Evolutionary conservation across 2,797 vertebrate species (phyloP).

Genomic region (Erithacus rubecula): DNA sequence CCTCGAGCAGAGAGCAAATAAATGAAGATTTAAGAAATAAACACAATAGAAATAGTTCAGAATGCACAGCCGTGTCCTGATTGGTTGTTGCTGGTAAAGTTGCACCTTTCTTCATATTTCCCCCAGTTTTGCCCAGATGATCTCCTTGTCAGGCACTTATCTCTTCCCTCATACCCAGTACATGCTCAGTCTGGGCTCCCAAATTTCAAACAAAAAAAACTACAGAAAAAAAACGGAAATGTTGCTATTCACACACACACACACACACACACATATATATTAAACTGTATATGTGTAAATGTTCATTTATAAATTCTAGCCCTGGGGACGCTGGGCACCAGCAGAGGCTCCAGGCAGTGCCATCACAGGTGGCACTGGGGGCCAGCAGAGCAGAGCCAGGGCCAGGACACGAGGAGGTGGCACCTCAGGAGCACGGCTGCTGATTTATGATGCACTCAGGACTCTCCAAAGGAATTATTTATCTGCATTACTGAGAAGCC

Average conservation of each 20-base stretch:
- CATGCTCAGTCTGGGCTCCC: background rate
- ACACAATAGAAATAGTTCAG: fast-evolving
- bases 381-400: background rate
- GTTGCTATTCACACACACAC: background rate
- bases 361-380: background rate
- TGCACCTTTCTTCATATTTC: background rate
- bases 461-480: slow-evolving; percentile 24
- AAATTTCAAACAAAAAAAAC: background rate
- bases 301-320: fast-evolving
- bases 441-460: background rate
- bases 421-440: background rate
- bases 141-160: background rate
- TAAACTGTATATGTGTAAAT: fast-evolving
- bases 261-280: background rate
- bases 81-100: background rate
- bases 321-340: background rate
- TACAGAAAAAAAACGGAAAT: background rate
- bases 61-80: background rate
- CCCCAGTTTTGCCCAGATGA: background rate
- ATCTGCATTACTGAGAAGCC: slow-evolving; percentile 23
- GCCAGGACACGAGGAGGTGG: background rate
- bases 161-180: background rate
- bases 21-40: fast-evolving
- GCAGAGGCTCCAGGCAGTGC: background rate
- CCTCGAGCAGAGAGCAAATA: fast-evolving